phyloP scores from a whole-genome alignment of 2,797 vertebrate genomes.

The Moxostoma hubbsi region DNA sequence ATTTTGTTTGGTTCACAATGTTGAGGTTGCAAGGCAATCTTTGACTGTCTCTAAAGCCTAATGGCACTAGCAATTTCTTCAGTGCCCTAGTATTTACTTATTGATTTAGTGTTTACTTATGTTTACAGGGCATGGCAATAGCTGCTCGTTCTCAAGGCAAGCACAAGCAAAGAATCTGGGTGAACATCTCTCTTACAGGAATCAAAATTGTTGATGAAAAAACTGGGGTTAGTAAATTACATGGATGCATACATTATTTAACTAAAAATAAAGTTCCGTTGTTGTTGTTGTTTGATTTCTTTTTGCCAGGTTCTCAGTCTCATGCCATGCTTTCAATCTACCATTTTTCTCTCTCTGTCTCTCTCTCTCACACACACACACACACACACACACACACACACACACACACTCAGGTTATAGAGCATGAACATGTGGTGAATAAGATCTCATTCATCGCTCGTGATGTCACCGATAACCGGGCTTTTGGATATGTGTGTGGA shows the following conservation, averaged over 20 bases:
- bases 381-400: too few relatives aligned
- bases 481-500: constrained; percentile 95
- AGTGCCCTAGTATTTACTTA: too few relatives aligned
- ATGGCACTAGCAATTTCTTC: not conserved
- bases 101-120: not conserved
- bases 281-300: too few relatives aligned
- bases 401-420: constrained; percentile 85
- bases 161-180: constrained; percentile 95
- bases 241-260: too few relatives aligned
- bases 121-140: constrained; percentile 87
- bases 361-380: too few relatives aligned
- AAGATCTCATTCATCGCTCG: constrained; percentile 98
- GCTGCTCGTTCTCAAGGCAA: constrained; percentile 95
- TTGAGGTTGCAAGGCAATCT: not conserved
- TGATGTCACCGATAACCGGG: constrained; percentile 94
- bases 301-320: too few relatives aligned
- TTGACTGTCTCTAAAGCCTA: not conserved
- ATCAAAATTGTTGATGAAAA: constrained; percentile 96
- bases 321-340: too few relatives aligned
- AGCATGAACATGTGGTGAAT: constrained; percentile 93
- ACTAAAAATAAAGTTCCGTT: too few relatives aligned
- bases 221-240: constrained; percentile 85
- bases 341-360: not conserved
- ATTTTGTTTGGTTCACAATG: not conserved
- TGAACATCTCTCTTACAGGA: constrained; percentile 93